Evolutionary conservation across 2,888 invertebrate genomes (phyloP).

Genomic region (Heliconius charithonia): DNA sequence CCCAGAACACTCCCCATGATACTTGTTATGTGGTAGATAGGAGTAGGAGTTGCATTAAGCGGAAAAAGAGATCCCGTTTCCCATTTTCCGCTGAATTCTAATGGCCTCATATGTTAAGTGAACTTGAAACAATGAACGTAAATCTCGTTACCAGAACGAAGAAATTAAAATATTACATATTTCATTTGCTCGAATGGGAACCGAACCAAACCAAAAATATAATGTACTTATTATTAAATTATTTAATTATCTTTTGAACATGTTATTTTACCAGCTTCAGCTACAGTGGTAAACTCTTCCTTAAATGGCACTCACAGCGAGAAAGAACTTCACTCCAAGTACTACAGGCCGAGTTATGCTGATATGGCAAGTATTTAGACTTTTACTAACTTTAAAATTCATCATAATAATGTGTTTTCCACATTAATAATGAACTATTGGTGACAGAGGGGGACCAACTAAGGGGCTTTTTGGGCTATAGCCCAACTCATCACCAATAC

Average conservation of each 20-base stretch:
- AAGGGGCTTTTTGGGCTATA: too few relatives aligned
- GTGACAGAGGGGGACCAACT: too few relatives aligned
- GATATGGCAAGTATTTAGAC: conserved; percentile 57
- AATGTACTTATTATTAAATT: not conserved
- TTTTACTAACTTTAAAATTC: too few relatives aligned
- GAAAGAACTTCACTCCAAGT: conserved; percentile 65
- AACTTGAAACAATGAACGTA: not conserved
- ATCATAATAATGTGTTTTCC: too few relatives aligned
- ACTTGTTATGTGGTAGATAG: too few relatives aligned
- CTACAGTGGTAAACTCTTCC: conserved; percentile 47
- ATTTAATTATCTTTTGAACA: too few relatives aligned
- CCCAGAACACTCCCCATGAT: too few relatives aligned
- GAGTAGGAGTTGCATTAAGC: too few relatives aligned
- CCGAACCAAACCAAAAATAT: not conserved
- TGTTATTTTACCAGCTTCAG: conserved; percentile 37
- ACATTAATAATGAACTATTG: too few relatives aligned
- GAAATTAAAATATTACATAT: not conserved
- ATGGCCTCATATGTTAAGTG: not conserved
- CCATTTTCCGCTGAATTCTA: not conserved
- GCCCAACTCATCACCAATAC: too few relatives aligned
- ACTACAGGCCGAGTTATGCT: conserved; percentile 62
- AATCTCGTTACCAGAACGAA: not conserved
- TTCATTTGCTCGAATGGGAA: not conserved
- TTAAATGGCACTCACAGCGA: conserved; percentile 58
- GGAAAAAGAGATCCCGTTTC: too few relatives aligned